phyloP scores from a whole-genome alignment of 2,888 invertebrate genomes.

The Graphium colonna region DNA sequence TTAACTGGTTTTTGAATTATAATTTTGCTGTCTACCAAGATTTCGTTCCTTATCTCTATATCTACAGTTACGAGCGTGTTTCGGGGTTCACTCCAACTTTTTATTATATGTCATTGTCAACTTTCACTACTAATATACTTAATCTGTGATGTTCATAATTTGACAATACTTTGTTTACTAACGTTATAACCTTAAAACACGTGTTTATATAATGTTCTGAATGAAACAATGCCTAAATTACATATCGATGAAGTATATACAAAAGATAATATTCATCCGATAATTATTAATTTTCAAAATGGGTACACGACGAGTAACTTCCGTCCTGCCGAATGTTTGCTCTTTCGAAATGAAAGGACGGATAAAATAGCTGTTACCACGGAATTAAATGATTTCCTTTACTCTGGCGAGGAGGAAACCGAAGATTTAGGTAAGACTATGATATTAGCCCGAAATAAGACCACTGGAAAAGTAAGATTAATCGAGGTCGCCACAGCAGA shows the following conservation, averaged over 20 bases:
- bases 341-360: slow-evolving; percentile 42
- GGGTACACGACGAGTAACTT: slow-evolving; percentile 55
- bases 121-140: no score
- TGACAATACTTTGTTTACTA: slow-evolving; percentile 13
- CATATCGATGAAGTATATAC: slow-evolving; percentile 52
- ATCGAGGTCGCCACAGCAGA: slow-evolving; percentile 51
- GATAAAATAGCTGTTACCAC: slow-evolving; percentile 40
- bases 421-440: slow-evolving; percentile 51
- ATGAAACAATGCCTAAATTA: slow-evolving; percentile 46
- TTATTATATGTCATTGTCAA: no score
- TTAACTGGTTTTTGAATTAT: no score
- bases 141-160: no score
- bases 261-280: slow-evolving; percentile 42
- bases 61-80: neutral
- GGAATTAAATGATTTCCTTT: slow-evolving; percentile 46
- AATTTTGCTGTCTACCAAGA: no score
- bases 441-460: slow-evolving; percentile 50
- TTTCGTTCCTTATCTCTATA: neutral
- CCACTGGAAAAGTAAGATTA: slow-evolving; percentile 58
- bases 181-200: slow-evolving; percentile 16
- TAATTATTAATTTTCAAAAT: slow-evolving; percentile 60
- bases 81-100: no score
- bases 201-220: neutral
- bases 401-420: slow-evolving; percentile 51
- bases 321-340: slow-evolving; percentile 35